Evolutionary conservation across 2,113 vertebrate species (phyloP).

Genomic region (Proteles cristata): DNA sequence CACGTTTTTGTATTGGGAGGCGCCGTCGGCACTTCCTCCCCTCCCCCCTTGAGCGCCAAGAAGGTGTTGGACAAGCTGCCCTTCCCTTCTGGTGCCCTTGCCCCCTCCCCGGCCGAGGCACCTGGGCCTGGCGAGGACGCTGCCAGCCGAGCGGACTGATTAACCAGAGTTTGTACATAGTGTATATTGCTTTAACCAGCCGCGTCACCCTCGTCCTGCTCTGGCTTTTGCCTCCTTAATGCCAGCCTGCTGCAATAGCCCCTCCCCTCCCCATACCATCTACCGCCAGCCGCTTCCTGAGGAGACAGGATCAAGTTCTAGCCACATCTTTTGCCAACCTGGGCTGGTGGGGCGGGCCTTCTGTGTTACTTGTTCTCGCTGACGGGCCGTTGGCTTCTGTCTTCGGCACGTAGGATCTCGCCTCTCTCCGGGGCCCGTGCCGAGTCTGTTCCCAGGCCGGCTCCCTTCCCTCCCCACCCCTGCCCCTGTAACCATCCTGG

Average conservation of each 20-base stretch:
- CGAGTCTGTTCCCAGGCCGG: neutral
- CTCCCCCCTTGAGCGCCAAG: constrained; percentile 85
- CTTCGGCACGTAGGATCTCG: neutral
- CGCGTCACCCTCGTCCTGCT: constrained; percentile 81
- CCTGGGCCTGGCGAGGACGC: constrained; percentile 85
- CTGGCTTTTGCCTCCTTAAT: constrained; percentile 85
- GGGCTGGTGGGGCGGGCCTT: neutral
- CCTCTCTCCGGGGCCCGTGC: neutral
- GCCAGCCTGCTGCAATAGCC: constrained; percentile 85
- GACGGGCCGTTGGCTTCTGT: constrained; percentile 32
- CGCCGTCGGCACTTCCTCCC: constrained; percentile 84
- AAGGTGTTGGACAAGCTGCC: constrained; percentile 81
- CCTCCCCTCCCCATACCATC: neutral
- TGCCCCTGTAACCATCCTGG: neutral
- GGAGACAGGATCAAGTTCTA: neutral
- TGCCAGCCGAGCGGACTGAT: constrained; percentile 87
- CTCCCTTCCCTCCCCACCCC: neutral
- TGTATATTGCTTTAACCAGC: constrained; percentile 89
- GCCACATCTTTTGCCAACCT: neutral
- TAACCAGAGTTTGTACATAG: constrained; percentile 88
- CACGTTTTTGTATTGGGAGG: constrained; percentile 88
- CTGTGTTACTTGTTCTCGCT: neutral
- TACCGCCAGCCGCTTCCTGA: constrained; percentile 47
- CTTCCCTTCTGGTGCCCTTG: constrained; percentile 74
- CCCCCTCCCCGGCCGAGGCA: constrained; percentile 82